These are phyloP conservation scores for Coturnix japonica DNA, from an alignment of 2,113 vertebrate species.

Conservation along the genomic window DNA sequence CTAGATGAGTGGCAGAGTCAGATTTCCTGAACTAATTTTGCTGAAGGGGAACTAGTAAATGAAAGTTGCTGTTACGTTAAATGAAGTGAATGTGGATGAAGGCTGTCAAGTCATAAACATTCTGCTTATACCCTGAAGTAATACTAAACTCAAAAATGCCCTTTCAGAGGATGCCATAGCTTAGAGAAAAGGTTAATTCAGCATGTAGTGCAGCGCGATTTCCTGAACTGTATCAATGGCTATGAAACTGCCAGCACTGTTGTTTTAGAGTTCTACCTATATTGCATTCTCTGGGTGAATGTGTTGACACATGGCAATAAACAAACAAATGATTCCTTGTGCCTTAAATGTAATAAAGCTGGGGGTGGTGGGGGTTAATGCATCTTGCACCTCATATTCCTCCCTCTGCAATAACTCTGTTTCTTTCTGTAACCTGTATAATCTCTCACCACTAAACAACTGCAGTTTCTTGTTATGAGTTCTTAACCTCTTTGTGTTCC, in stretches of 20 bases:
- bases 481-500: not conserved
- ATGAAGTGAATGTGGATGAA: constrained; percentile 45
- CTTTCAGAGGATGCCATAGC: constrained; percentile 58
- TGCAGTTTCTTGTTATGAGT: not conserved
- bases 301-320: constrained; percentile 36
- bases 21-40: constrained; percentile 66
- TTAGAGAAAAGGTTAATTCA: constrained; percentile 45
- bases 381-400: not conserved
- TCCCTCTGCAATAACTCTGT: not conserved
- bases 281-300: not conserved
- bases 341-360: constrained; percentile 22
- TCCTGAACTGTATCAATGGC: constrained; percentile 40
- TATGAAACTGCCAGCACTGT: not conserved
- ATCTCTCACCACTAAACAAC: not conserved
- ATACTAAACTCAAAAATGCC: constrained; percentile 60
- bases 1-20: constrained; percentile 54
- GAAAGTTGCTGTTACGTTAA: constrained; percentile 52
- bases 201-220: constrained; percentile 18
- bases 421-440: not conserved
- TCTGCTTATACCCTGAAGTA: constrained; percentile 55
- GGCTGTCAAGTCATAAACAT: constrained; percentile 58
- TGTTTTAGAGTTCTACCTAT: not conserved
- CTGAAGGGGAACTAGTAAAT: constrained; percentile 54
- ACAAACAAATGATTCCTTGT: constrained; percentile 26
- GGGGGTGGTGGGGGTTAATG: not conserved